Evolutionary conservation across 53 echinoderm and acorn worm species (phyloP).

Genomic region (Antedon mediterranea): DNA sequence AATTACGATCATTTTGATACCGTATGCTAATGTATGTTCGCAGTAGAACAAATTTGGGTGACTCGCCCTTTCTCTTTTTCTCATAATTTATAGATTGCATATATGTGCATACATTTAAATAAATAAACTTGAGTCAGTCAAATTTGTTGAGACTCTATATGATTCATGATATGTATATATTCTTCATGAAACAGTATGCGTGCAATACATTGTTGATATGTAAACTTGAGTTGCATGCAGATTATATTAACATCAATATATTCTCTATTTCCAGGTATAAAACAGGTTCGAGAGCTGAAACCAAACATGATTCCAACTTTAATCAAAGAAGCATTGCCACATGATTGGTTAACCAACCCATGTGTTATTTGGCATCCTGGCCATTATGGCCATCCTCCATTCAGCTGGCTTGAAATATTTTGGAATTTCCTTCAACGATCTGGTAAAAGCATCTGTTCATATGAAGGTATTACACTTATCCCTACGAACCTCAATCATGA

Average conservation of each 20-base stretch:
- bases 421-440: neutral
- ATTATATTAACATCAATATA: too few species aligned
- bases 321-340: constrained; percentile 5
- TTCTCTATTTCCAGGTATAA: neutral
- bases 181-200: too few species aligned
- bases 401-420: neutral
- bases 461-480: neutral
- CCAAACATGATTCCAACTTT: constrained; percentile 5
- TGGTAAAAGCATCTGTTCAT: neutral
- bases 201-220: neutral
- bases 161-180: too few species aligned
- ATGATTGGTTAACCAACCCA: neutral
- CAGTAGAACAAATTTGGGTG: too few species aligned
- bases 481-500: neutral
- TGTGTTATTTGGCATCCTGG: neutral
- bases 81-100: too few species aligned
- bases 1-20: too few species aligned
- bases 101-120: too few species aligned
- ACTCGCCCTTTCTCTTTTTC: too few species aligned
- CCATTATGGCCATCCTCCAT: neutral
- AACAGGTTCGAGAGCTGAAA: neutral
- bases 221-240: too few species aligned
- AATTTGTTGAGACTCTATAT: too few species aligned
- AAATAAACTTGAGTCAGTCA: too few species aligned
- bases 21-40: too few species aligned